Percentiles rank a stretch among this genome's conserved stretches.
These are phyloP conservation scores for Ursus arctos DNA, from an alignment of 2,113 vertebrate species.

Conservation along the genomic window DNA sequence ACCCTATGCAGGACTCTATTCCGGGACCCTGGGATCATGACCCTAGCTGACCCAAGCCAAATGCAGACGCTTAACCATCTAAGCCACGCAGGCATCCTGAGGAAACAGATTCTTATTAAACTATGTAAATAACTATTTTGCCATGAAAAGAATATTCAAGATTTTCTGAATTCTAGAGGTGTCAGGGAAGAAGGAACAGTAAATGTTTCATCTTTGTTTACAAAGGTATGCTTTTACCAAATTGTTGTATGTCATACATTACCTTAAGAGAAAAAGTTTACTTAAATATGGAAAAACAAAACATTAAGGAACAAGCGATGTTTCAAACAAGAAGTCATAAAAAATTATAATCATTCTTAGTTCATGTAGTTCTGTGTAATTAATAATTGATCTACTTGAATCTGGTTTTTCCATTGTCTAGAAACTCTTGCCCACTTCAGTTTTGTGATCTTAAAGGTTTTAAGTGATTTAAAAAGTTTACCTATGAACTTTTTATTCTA, in stretches of 20 bases:
- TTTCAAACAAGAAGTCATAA: neutral
- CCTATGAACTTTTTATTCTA: neutral
- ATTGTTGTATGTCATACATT: neutral
- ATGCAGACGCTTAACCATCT: neutral
- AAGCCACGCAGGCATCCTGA: neutral
- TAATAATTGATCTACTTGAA: neutral
- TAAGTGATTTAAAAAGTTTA: neutral
- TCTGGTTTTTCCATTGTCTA: neutral
- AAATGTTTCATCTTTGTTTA: neutral
- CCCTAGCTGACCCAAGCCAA: neutral
- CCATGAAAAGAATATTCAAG: neutral
- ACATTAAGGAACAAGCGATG: neutral
- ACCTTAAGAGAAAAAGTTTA: neutral
- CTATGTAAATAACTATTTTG: neutral
- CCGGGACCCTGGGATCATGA: neutral
- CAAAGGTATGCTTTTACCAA: neutral
- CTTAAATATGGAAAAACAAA: neutral
- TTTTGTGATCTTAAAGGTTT: neutral
- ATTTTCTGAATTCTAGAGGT: neutral
- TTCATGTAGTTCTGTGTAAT: neutral
- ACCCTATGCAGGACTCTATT: rapidly evolving
- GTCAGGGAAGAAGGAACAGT: neutral
- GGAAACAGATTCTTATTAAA: neutral
- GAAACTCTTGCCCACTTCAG: neutral
- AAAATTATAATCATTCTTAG: neutral